Evolutionary conservation across 2,888 invertebrate species (phyloP).

Genomic region (Euplagia quadripunctaria): DNA sequence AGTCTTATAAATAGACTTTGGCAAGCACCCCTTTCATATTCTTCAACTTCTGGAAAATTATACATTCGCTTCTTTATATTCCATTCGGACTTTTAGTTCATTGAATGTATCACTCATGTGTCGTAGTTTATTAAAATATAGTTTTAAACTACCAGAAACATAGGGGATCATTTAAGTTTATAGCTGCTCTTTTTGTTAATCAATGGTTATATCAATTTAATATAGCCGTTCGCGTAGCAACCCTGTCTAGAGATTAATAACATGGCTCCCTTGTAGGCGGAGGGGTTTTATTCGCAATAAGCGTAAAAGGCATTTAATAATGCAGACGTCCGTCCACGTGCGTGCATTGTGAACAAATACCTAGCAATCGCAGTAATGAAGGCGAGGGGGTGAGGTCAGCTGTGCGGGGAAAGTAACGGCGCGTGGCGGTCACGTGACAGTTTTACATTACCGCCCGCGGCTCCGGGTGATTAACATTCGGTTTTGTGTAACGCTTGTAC

Average conservation of each 20-base stretch:
- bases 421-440: conserved; percentile 83
- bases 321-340: conserved; percentile 84
- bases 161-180: conserved; percentile 13
- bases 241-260: conserved; percentile 72
- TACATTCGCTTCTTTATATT: neutral
- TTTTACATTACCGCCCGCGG: conserved; percentile 73
- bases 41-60: no score
- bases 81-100: neutral
- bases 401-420: conserved; percentile 55
- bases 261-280: conserved; percentile 66
- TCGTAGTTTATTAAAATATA: neutral
- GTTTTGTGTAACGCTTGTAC: conserved; percentile 61
- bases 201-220: conserved; percentile 55
- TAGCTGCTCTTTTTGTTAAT: conserved; percentile 65
- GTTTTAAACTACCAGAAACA: neutral
- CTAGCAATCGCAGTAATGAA: conserved; percentile 83
- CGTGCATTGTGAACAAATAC: conserved; percentile 81
- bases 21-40: no score
- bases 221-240: conserved; percentile 56
- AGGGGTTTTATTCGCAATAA: conserved; percentile 83
- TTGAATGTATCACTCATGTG: neutral
- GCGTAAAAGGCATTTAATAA: conserved; percentile 88
- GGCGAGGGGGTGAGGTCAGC: conserved; percentile 60
- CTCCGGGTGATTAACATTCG: conserved; percentile 72
- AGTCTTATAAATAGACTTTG: no score